These are phyloP conservation scores for Drosophila anomelani DNA, from an alignment of 2,888 invertebrate genomes.

Conservation along the genomic window DNA sequence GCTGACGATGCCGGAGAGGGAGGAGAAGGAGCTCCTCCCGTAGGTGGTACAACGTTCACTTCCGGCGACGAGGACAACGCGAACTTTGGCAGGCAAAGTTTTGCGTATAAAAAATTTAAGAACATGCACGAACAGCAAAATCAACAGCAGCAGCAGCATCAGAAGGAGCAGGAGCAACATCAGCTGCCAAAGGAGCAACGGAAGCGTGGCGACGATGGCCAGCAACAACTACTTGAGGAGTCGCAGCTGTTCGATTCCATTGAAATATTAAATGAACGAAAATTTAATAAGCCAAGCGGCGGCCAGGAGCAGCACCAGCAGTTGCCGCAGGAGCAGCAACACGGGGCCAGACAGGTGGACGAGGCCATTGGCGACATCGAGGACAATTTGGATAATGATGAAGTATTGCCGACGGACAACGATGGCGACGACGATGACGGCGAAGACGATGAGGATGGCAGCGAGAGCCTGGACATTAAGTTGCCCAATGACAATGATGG, in stretches of 20 bases:
- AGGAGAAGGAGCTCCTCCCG: background rate
- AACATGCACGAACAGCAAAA: constrained; percentile 64
- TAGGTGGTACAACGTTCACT: constrained; percentile 51
- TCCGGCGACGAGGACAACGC: constrained; percentile 41
- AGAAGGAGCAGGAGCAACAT: constrained; percentile 11
- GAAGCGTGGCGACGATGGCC: constrained; percentile 17
- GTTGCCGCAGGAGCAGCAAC: constrained; percentile 33
- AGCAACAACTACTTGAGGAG: constrained; percentile 18
- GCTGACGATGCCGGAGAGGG: constrained; percentile 15
- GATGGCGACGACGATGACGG: constrained; percentile 20
- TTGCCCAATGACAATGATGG: constrained; percentile 67
- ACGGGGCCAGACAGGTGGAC: constrained; percentile 38
- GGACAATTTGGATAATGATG: constrained; percentile 70
- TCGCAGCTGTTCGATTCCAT: constrained; percentile 68
- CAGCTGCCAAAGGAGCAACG: constrained; percentile 28
- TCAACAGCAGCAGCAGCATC: constrained; percentile 47
- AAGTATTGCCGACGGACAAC: constrained; percentile 54
- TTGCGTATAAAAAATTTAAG: constrained; percentile 70
- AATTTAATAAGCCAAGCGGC: constrained; percentile 75
- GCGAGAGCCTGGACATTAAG: constrained; percentile 52
- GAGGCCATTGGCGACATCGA: constrained; percentile 75
- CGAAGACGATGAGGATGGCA: constrained; percentile 50
- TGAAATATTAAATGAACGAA: constrained; percentile 78
- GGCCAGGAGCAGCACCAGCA: constrained; percentile 14
- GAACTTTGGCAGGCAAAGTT: constrained; percentile 66